Evolutionary conservation across 2,797 vertebrate genomes (phyloP).

Genomic region (Gobio occitaniae): DNA sequence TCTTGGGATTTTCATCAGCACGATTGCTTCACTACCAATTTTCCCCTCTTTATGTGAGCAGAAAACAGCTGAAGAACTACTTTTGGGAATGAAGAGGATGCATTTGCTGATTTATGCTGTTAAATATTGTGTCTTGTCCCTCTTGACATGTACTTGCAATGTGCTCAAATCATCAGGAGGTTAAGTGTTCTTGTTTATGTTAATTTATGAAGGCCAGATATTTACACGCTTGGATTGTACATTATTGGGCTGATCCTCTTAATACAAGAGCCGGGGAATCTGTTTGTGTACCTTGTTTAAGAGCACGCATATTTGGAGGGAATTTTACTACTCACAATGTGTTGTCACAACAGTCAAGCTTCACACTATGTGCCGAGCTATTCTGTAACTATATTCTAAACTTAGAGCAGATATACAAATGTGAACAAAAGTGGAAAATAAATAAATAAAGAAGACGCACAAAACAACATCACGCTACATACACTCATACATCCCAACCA

Average conservation of each 20-base stretch:
- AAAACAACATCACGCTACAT: neutral
- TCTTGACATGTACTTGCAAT: slow-evolving; percentile 45
- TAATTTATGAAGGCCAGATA: slow-evolving; percentile 32
- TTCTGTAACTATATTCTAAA: neutral
- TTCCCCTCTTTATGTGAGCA: neutral
- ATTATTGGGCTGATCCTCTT: slow-evolving; percentile 22
- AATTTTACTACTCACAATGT: neutral
- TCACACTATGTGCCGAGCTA: neutral
- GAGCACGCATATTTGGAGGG: neutral
- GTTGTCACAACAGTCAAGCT: slow-evolving; percentile 23
- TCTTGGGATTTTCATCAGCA: slow-evolving; percentile 18
- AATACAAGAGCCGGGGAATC: slow-evolving; percentile 9
- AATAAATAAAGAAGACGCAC: neutral
- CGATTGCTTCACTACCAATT: neutral
- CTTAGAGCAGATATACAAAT: neutral
- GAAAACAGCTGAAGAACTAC: neutral
- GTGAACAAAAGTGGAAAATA: neutral
- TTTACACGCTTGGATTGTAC: neutral
- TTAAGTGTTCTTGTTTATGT: slow-evolving; percentile 56
- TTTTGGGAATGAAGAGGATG: slow-evolving; percentile 20
- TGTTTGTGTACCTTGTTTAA: neutral
- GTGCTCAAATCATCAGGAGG: slow-evolving; percentile 28
- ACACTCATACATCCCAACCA: slow-evolving; percentile 11
- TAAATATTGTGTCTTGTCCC: slow-evolving; percentile 44
- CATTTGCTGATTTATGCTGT: slow-evolving; percentile 18